Evolutionary conservation across 1,140 invertebrate genomes (phyloP).

Genomic region (Drosophila sechellia): DNA sequence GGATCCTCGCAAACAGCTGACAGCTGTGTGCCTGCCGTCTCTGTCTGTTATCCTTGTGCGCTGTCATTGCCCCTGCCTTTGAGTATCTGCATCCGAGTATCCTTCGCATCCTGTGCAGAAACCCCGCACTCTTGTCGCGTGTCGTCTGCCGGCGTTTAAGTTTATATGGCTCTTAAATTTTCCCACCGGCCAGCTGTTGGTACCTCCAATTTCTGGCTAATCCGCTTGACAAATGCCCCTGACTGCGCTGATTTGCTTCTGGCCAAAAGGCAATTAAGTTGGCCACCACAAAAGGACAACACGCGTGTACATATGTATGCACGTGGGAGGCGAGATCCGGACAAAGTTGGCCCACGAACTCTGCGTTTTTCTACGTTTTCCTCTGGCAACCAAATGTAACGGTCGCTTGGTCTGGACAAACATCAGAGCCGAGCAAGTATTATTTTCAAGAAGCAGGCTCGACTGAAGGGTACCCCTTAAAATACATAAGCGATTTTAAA

Average conservation of each 20-base stretch:
- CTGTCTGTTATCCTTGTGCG: constrained; percentile 53
- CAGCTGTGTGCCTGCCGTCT: constrained; percentile 66
- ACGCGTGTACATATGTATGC: constrained; percentile 3
- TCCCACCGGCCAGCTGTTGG: constrained; percentile 38
- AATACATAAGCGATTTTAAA: too few relatives aligned
- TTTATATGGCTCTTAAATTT: constrained; percentile 50
- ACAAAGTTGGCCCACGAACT: constrained; percentile 15
- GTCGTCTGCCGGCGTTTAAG: constrained; percentile 44
- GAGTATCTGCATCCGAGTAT: constrained; percentile 10
- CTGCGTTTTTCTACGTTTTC: background rate
- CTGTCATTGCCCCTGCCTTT: constrained; percentile 59
- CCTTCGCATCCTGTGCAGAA: constrained; percentile 16
- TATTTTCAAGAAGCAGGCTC: background rate
- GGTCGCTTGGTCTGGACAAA: constrained; percentile 48
- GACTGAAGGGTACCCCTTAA: constrained; percentile 12
- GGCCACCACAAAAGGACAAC: constrained; percentile 38
- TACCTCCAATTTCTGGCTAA: constrained; percentile 24
- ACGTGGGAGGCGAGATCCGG: constrained; percentile 6
- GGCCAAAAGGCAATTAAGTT: constrained; percentile 66
- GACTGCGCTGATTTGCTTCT: constrained; percentile 47
- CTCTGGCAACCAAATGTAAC: constrained; percentile 58
- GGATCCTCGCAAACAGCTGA: constrained; percentile 72
- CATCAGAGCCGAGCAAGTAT: constrained; percentile 16
- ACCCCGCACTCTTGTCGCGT: constrained; percentile 48
- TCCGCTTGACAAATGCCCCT: constrained; percentile 38